Evolutionary conservation across 2,888 invertebrate genomes (phyloP).

Genomic region (Platerodrilus igneus): DNA sequence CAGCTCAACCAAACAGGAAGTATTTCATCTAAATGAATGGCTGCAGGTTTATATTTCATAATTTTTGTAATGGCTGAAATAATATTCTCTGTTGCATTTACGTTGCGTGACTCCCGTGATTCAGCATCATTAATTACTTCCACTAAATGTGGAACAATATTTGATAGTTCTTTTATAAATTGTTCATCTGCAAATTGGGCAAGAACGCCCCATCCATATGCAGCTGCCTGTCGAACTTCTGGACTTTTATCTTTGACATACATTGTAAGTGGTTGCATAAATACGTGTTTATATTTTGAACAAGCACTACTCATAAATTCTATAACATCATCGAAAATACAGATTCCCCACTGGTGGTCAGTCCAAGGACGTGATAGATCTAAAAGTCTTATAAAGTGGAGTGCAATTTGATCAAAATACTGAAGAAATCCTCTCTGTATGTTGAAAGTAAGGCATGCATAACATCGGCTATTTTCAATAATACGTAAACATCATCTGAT

Average conservation of each 20-base stretch:
- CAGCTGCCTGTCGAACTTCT: constrained; percentile 91
- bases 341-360: constrained; percentile 96
- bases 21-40: constrained; percentile 81
- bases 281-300: constrained; percentile 83
- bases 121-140: constrained; percentile 79
- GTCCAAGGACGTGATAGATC: constrained; percentile 80
- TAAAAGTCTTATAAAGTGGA: constrained; percentile 79
- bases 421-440: constrained; percentile 82
- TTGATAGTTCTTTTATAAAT: constrained; percentile 72
- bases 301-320: constrained; percentile 89
- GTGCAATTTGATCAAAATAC: constrained; percentile 83
- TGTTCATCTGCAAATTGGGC: constrained; percentile 75
- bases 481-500: constrained; percentile 86
- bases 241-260: constrained; percentile 77
- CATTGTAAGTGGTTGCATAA: constrained; percentile 77
- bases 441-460: constrained; percentile 87
- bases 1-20: constrained; percentile 86
- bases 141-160: constrained; percentile 78
- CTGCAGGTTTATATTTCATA: constrained; percentile 81
- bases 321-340: constrained; percentile 96
- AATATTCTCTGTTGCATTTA: constrained; percentile 95
- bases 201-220: constrained; percentile 94
- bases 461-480: constrained; percentile 91
- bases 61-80: constrained; percentile 99
- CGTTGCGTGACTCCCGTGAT: constrained; percentile 74